Percentiles rank a stretch among this genome's conserved stretches.
Evolutionary conservation across 2,797 vertebrate genomes (phyloP).

Genomic region (Siniperca scherzeri): DNA sequence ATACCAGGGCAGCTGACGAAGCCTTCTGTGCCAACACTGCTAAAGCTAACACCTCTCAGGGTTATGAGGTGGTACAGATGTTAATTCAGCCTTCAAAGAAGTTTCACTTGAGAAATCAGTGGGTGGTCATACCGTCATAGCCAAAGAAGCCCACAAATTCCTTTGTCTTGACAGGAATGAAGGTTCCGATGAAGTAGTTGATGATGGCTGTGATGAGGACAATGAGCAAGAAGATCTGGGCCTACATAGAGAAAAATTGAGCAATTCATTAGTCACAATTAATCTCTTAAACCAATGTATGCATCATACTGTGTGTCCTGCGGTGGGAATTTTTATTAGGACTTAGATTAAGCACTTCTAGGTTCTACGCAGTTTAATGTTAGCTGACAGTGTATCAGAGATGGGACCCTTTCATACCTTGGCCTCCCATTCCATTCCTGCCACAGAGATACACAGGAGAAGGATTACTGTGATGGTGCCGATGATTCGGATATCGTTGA

Average conservation of each 20-base stretch:
- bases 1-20: background rate
- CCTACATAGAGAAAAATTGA: conserved; percentile 81
- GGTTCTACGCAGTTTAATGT: background rate
- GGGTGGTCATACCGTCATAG: conserved; percentile 88
- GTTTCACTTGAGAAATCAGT: background rate
- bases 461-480: conserved; percentile 95
- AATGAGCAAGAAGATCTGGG: conserved; percentile 95
- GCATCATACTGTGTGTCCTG: background rate
- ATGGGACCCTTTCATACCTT: conserved; percentile 86
- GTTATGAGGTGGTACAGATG: background rate
- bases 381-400: background rate
- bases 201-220: conserved; percentile 93
- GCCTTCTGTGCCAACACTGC: too few relatives aligned
- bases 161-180: conserved; percentile 92
- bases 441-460: conserved; percentile 95
- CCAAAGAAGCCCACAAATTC: conserved; percentile 91
- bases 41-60: background rate
- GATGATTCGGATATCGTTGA: conserved; percentile 95
- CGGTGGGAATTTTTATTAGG: too few relatives aligned
- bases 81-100: background rate
- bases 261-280: background rate
- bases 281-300: background rate
- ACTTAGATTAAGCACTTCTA: background rate
- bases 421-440: conserved; percentile 99
- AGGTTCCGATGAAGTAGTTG: conserved; percentile 95